Conservation (phyloP, 2,113 vertebrate species). For the Labeo rohita region DNA sequence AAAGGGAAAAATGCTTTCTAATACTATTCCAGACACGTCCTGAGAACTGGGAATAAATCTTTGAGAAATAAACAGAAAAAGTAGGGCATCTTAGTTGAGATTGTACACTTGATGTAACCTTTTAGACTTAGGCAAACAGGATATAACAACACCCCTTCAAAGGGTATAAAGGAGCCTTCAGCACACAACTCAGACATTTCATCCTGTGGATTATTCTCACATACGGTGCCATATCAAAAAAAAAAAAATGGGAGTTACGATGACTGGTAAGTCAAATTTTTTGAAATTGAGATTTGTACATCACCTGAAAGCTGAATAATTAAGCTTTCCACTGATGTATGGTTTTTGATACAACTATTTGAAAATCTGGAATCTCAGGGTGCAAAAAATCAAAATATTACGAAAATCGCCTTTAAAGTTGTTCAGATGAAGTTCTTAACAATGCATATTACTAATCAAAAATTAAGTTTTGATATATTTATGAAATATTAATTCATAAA, state of each 20-base stretch:
- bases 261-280: constrained; percentile 71
- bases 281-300: too few species aligned
- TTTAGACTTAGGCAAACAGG: constrained; percentile 55
- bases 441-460: too few species aligned
- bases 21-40: neutral
- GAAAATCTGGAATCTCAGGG: too few species aligned
- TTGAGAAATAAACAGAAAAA: neutral
- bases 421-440: too few species aligned
- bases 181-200: too few species aligned
- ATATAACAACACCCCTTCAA: constrained; percentile 45
- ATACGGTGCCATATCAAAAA: neutral
- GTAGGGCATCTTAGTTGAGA: neutral
- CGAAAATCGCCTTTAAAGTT: too few species aligned
- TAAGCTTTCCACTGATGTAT: too few species aligned
- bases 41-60: neutral
- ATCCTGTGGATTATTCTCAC: neutral
- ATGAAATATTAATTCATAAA: too few species aligned
- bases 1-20: neutral
- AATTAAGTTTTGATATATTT: too few species aligned
- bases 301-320: too few species aligned
- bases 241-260: constrained; percentile 51
- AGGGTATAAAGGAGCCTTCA: constrained; percentile 23
- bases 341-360: too few species aligned
- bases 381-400: too few species aligned
- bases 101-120: neutral